phyloP scores from a whole-genome alignment of 2,113 vertebrate species.

The Cairina moschata region DNA sequence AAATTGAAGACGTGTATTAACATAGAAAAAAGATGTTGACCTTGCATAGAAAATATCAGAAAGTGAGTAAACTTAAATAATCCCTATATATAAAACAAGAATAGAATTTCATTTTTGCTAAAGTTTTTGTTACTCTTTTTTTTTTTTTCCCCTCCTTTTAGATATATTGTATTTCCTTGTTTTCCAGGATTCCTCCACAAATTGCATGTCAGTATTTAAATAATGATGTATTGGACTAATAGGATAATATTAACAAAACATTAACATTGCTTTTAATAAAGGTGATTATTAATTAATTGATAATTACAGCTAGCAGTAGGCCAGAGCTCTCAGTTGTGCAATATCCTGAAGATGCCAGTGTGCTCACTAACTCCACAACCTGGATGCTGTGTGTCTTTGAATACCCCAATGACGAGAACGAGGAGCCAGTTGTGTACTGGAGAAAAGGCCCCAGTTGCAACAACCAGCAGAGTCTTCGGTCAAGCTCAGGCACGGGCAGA shows the following conservation, averaged over 20 bases:
- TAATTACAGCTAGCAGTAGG: neutral
- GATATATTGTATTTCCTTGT: neutral
- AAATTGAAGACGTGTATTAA: neutral
- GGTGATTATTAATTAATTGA: neutral
- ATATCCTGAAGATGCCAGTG: neutral
- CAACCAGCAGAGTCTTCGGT: neutral
- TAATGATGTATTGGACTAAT: neutral
- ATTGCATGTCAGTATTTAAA: neutral
- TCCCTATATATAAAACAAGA: neutral
- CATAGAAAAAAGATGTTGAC: neutral
- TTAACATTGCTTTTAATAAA: neutral
- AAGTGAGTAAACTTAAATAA: neutral
- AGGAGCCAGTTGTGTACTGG: neutral
- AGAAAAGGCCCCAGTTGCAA: neutral
- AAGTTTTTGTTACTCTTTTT: neutral
- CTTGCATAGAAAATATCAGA: neutral
- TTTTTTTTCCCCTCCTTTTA: neutral
- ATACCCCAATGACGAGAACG: neutral
- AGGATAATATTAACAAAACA: neutral
- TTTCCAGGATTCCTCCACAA: neutral
- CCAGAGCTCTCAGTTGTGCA: neutral
- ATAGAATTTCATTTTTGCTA: neutral
- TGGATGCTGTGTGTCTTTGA: constrained; percentile 10
- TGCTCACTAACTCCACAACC: neutral
- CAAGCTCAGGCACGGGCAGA: rapidly evolving